These are phyloP conservation scores for Pterocles gutturalis DNA, from an alignment of 2,113 vertebrate species.

Conservation along the genomic window DNA sequence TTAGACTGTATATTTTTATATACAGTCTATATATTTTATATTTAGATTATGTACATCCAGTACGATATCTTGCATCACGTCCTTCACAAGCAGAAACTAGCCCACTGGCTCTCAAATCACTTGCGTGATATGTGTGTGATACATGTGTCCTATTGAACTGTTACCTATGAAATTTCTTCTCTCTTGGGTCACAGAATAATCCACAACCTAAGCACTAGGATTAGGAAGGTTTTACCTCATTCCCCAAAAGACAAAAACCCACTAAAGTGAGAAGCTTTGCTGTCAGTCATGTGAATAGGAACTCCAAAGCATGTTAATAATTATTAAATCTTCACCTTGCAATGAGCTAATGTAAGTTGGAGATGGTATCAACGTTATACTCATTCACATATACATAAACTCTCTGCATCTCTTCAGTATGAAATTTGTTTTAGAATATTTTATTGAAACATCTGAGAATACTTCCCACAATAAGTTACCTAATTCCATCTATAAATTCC, in stretches of 20 bases:
- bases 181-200: constrained; percentile 2
- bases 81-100: not conserved
- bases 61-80: not conserved
- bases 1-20: no score
- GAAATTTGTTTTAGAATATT: not conserved
- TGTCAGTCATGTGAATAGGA: not conserved
- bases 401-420: not conserved
- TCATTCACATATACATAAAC: not conserved
- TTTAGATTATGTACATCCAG: not conserved
- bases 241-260: not conserved
- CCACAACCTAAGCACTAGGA: not conserved
- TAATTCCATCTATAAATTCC: not conserved
- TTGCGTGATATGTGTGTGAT: not conserved
- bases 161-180: not conserved
- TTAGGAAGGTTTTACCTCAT: constrained; percentile 45
- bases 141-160: not conserved
- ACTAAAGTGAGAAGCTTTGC: not conserved
- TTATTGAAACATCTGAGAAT: not conserved
- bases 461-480: not conserved
- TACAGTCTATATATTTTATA: no score
- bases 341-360: constrained; percentile 1
- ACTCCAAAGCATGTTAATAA: not conserved
- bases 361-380: not conserved
- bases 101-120: not conserved
- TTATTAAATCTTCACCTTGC: not conserved